Evolutionary conservation across 2,797 vertebrate genomes (phyloP), one percentile per base, ranked within the genome.

Genomic region (Eupleurogrammus muticus): DNA sequence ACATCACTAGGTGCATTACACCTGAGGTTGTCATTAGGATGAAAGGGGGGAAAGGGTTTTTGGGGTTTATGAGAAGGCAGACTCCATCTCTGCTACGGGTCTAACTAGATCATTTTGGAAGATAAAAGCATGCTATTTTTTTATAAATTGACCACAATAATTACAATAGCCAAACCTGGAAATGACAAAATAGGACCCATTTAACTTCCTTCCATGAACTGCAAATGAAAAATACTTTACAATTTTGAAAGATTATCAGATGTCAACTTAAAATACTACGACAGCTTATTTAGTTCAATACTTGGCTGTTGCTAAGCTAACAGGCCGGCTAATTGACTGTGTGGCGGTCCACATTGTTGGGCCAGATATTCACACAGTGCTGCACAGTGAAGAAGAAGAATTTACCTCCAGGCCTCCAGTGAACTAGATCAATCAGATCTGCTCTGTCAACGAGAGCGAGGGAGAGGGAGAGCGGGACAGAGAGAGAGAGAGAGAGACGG

Each of bases 391-490:
- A 70, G 54, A 65, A n/a, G 57, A 57, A 40, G 55, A 24, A 73
- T 70, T 42, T 72, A 59, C 66, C 85, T 74, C 68, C 75, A 38
- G 75, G 81, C 75, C 73, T 47, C 34, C 34, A 32, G 60, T 88
- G 83, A 86, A 88, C 86, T 79, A 84, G 70, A 88, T 86, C 81
- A 80, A 84, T 88, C 86, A 82, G 73, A 82, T 81, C 65, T 68
- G 70, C 73, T 86, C 65, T 65, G 80, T 84, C 81, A 86, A 61
- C 4, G 13, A 50, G 46, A 24, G 54, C 56, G 36, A 23, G n/a
- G 13, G 51, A 35, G 13, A 21, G 50, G 20, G 46, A 4, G 36
- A 24, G 20, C 34, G 50, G 42, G 2, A 24, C 13, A n/a, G 12
- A 16, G 40, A 14, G 16, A 20, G 24, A 17, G n/a, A 35, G 9